phyloP scores from a whole-genome alignment of 2,888 invertebrate species.

The Scaptodrosophila latifasciaeformis region DNA sequence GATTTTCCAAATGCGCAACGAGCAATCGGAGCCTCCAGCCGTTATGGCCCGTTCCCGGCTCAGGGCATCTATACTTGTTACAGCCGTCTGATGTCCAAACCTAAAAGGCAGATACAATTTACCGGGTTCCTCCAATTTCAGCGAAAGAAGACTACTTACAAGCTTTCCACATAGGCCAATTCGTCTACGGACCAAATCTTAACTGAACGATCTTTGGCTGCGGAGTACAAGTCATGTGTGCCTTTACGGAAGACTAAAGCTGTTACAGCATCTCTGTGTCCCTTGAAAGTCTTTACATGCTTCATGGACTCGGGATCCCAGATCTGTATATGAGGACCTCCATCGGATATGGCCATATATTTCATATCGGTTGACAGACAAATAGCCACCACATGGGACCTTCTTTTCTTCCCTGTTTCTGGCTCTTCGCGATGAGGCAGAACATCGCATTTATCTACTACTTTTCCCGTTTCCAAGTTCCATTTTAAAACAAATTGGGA shows the following conservation, averaged over 20 bases:
- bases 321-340: constrained; percentile 83
- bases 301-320: constrained; percentile 88
- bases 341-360: constrained; percentile 86
- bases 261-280: constrained; percentile 84
- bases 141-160: constrained; percentile 76
- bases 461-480: constrained; percentile 80
- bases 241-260: constrained; percentile 90
- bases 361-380: constrained; percentile 87
- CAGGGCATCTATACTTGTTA: constrained; percentile 92
- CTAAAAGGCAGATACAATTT: constrained; percentile 34
- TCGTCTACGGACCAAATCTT: constrained; percentile 98
- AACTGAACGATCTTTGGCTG: constrained; percentile 85
- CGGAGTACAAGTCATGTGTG: constrained; percentile 89
- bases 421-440: constrained; percentile 73
- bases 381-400: constrained; percentile 79
- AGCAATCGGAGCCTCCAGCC: constrained; percentile 90
- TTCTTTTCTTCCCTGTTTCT: constrained; percentile 60
- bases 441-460: constrained; percentile 77
- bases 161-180: constrained; percentile 95
- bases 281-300: constrained; percentile 86
- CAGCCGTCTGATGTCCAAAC: constrained; percentile 91
- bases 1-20: constrained; percentile 96
- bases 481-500: constrained; percentile 92
- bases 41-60: constrained; percentile 90
- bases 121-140: not conserved